Evolutionary conservation across 1,140 invertebrate genomes (phyloP).

Genomic region (Camponotus pennsylvanicus): DNA sequence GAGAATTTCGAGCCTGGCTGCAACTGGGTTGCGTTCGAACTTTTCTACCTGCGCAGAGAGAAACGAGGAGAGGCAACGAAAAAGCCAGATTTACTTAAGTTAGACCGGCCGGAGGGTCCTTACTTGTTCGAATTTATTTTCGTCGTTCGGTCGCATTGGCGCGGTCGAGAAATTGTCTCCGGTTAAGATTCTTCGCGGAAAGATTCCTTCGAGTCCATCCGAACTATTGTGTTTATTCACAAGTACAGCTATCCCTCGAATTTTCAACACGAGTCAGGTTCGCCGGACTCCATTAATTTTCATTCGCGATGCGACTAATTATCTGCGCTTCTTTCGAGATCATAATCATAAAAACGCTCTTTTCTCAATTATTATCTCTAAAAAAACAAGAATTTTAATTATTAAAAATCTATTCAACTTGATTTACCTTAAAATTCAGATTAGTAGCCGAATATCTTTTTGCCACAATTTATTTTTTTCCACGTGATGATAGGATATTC

Average conservation of each 20-base stretch:
- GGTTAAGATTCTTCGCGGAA: not conserved
- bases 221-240: not conserved
- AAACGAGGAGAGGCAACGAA: not conserved
- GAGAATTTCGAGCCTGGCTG: not conserved
- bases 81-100: slow-evolving; percentile 9
- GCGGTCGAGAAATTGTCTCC: slow-evolving; percentile 7
- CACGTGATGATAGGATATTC: not conserved
- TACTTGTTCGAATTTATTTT: slow-evolving; percentile 53
- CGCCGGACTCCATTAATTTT: not conserved
- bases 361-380: not conserved
- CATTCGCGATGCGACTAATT: not conserved
- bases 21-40: not conserved
- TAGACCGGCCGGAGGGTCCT: not conserved
- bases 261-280: not conserved
- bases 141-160: slow-evolving; percentile 37
- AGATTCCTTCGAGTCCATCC: not conserved
- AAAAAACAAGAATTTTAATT: not conserved
- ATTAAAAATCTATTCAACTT: too few relatives aligned
- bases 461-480: not conserved
- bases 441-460: too few relatives aligned
- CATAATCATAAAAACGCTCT: not conserved
- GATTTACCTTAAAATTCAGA: too few relatives aligned
- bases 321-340: not conserved
- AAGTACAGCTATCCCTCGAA: not conserved
- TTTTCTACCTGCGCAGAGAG: not conserved